Base-by-base conservation (phyloP, 1,140 invertebrate species). In the Heliconius congener region DNA sequence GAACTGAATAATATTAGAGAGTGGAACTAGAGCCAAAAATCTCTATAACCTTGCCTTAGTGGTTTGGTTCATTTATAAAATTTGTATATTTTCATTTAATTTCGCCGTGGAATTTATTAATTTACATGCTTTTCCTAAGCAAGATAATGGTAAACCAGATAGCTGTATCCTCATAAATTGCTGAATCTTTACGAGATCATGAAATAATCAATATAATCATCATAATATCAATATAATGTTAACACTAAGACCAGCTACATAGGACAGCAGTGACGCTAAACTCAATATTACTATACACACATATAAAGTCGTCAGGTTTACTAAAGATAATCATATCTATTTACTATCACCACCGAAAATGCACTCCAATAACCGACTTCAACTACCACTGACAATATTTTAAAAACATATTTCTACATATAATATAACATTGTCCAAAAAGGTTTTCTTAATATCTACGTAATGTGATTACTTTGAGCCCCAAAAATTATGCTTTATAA, bases 351-450 rank as follows among this genome's bases (percentile, higher is more conserved):
- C 60, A 66, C 60, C 1, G 27, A 66, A 27, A 30, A 30, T 66
- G 13, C 27, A 66, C 27, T 66, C 60, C 23, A 66, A 66, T 16
- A 66, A 27, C 23, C 27, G 60, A 66, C 23, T 16, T 66, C 30
- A 27, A 66, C 27, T 30, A 66, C 30, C 27, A 66, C 16, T 30
- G 60, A 60, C 55, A 60, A 27, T 57, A 60, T 23, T 60, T 60
- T 60, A 11, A 66, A 30, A 66, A 66, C 60, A 66, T 66, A 11
- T 66, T 30, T 66, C 60, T 66, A 66, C 9, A 27, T 30, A 30
- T 30, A 66, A 27, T 66, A 66, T 66, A 66, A 66, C 23, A 30
- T 27, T 66, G 23, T 66, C 60, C 60, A 66, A 66, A 66, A 66
- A n/a, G 27, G 13, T 27, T 66, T 30, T 66, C 60, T 66, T 66